Evolutionary conservation across 2,797 vertebrate species (phyloP).

Genomic region (Stomatorhinus walkeri): DNA sequence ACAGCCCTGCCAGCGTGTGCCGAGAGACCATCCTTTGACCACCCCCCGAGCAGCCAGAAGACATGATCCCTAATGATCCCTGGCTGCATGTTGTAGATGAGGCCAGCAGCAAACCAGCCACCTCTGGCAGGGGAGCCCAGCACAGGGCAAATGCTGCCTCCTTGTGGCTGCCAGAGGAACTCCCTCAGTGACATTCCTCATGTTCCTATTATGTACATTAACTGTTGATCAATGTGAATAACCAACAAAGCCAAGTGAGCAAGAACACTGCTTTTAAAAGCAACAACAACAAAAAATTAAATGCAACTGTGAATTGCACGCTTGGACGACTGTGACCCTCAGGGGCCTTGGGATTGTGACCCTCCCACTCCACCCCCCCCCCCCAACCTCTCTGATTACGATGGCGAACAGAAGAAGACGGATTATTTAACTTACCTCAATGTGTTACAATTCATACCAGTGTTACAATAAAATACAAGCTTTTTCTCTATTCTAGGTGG

Average conservation of each 20-base stretch:
- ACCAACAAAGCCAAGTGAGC: background rate
- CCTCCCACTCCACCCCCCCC: no score
- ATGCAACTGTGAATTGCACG: slow-evolving; percentile 28
- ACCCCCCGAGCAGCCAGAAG: slow-evolving; percentile 29
- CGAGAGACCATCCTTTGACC: slow-evolving; percentile 83
- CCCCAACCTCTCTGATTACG: slow-evolving; percentile 51
- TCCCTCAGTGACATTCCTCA: slow-evolving; percentile 53
- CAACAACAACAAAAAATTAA: background rate
- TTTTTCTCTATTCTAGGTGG: slow-evolving; percentile 57
- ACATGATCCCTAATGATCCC: background rate
- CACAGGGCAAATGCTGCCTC: background rate
- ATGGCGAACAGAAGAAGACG: slow-evolving; percentile 56
- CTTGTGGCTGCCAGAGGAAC: slow-evolving; percentile 27
- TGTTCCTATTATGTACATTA: slow-evolving; percentile 35
- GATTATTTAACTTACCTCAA: slow-evolving; percentile 89
- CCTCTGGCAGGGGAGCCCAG: slow-evolving; percentile 51
- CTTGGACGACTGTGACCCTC: slow-evolving; percentile 29
- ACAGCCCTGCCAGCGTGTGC: slow-evolving; percentile 64
- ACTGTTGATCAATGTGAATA: slow-evolving; percentile 28
- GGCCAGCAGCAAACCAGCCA: slow-evolving; percentile 40
- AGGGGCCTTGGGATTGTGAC: slow-evolving; percentile 48
- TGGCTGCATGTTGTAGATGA: slow-evolving; percentile 20
- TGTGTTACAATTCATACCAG: slow-evolving; percentile 82
- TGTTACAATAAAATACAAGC: slow-evolving; percentile 85
- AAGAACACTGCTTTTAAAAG: slow-evolving; percentile 10